phyloP scores from a whole-genome alignment of 2,797 vertebrate genomes.

The Pseudomugil gertrudae region DNA sequence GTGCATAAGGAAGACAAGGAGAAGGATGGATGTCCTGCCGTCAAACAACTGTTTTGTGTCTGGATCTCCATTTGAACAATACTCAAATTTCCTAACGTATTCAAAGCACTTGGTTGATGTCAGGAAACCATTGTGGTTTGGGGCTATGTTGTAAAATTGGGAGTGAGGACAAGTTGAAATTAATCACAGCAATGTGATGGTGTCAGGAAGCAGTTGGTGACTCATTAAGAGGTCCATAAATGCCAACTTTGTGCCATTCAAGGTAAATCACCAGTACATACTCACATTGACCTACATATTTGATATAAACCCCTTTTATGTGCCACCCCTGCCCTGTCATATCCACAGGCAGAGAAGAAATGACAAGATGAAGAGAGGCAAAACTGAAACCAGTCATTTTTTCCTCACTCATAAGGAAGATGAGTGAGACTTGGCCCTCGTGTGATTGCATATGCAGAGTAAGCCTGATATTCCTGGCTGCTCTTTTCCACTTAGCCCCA shows the following conservation, averaged over 20 bases:
- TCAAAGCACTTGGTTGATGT: too few species aligned
- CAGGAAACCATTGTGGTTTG: too few species aligned
- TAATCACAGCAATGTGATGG: too few species aligned
- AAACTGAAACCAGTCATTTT: slow-evolving; percentile 64
- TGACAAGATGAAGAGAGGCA: not conserved
- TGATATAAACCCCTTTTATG: not conserved
- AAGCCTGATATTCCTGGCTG: slow-evolving; percentile 23
- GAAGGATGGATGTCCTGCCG: too few species aligned
- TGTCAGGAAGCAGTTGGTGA: too few species aligned
- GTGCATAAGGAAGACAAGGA: not conserved
- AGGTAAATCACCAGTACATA: not conserved
- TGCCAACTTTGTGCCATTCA: not conserved
- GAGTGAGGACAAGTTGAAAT: too few species aligned
- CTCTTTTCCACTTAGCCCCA: slow-evolving; percentile 22
- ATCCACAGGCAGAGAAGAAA: slow-evolving; percentile 8
- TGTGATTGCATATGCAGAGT: too few species aligned
- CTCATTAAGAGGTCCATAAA: not conserved
- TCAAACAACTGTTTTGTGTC: too few species aligned
- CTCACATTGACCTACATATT: not conserved
- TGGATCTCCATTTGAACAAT: too few species aligned
- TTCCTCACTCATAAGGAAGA: slow-evolving; percentile 47
- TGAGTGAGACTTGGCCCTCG: slow-evolving; percentile 54
- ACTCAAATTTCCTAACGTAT: too few species aligned
- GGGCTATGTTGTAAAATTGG: too few species aligned
- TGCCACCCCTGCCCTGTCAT: not conserved